These are phyloP conservation scores for Erebia epiphron DNA, from an alignment of 2,888 invertebrate species.

Conservation along the genomic window DNA sequence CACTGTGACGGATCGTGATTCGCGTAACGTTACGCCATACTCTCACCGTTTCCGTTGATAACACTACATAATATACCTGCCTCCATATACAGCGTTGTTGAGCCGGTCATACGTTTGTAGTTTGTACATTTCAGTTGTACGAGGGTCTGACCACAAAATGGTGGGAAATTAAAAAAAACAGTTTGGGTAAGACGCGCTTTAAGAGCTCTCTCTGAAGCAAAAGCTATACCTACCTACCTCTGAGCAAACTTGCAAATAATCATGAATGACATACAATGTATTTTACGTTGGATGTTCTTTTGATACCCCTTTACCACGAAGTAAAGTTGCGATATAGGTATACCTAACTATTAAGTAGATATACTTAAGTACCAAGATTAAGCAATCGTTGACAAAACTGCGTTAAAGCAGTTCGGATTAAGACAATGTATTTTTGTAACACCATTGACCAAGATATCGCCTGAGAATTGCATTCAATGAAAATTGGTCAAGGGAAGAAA, in stretches of 20 bases:
- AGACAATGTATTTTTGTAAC: constrained; percentile 34
- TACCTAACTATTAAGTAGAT: no score
- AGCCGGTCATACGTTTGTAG: no score
- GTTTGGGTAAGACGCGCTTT: no score
- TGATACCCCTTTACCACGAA: not conserved
- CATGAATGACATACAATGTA: no score
- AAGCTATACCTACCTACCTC: no score
- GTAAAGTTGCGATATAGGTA: not conserved
- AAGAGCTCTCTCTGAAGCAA: no score
- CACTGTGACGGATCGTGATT: constrained; percentile 24
- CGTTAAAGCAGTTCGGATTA: constrained; percentile 21
- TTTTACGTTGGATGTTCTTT: not conserved
- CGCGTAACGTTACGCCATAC: constrained; percentile 25
- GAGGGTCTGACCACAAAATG: no score
- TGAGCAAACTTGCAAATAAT: no score
- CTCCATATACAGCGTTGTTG: no score
- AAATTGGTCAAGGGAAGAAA: constrained; percentile 32
- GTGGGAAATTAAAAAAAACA: no score
- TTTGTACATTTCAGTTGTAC: no score
- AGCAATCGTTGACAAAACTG: constrained; percentile 24
- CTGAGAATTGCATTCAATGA: constrained; percentile 32
- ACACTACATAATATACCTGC: constrained; percentile 13
- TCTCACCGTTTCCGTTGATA: constrained; percentile 29
- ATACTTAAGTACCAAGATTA: constrained; percentile 11
- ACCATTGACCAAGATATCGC: constrained; percentile 31